Evolutionary conservation across 1,140 invertebrate genomes (phyloP), one percentile per base, ranked within the genome.

Genomic region (Dreissena rostriformis): DNA sequence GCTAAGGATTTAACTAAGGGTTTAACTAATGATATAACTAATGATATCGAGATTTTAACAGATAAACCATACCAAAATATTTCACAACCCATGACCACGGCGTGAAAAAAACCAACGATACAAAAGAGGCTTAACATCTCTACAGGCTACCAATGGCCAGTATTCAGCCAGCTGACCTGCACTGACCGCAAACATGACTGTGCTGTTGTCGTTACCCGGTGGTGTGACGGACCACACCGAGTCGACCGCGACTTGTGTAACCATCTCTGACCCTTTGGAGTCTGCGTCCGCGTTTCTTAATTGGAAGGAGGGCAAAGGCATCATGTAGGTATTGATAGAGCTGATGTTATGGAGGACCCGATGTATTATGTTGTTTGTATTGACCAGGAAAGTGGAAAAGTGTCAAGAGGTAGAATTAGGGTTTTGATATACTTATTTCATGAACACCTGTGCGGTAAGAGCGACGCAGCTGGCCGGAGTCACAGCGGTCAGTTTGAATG

Each of bases 281-380:
- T 61, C 17, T 4, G 22, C 17, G 22, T 19, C 17, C 12, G 17
- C 12, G 57, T 11, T 2, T n/a, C 57, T 61, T 24, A 61, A 61
- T 19, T 61, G 57, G 17, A 61, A n/a, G 57, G 57, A 24, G 22
- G 57, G 57, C 17, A 19, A 61, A n/a, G 17, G 17, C 17, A 61
- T 24, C 57, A 61, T 61, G 22, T 19, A n/a, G 17, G 57, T n/a
- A 61, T 19, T 61, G 57, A 24, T n/a, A n/a, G 57, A 19, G 22
- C 17, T 61, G 17, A n/a, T 61, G 57, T n/a, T 24, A 61, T 61
- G 17, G 57, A n/a, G 22, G 57, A 61, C 57, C 22, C 57, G 22
- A 61, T 61, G 57, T 19, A 19, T 61, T 61, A 61, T 19, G 57
- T 61, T 61, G 57, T 61, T 61, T 61, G 22, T 61, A 61, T 61